Conservation (phyloP, 2,113 vertebrate species). For the Amazona guildingii region DNA sequence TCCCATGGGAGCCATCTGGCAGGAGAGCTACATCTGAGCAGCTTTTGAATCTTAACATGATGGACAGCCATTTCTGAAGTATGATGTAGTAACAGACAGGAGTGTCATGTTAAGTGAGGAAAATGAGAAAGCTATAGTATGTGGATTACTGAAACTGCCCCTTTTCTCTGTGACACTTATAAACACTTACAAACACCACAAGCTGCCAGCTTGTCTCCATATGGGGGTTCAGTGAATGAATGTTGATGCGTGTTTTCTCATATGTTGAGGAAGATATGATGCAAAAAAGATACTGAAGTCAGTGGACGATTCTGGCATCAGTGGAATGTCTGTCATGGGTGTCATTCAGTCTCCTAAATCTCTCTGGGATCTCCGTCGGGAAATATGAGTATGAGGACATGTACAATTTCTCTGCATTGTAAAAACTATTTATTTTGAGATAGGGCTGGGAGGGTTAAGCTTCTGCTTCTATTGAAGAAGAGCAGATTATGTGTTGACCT, state of each 20-base stretch:
- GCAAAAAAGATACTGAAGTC: neutral
- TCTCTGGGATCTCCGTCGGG: neutral
- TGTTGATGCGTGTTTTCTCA: neutral
- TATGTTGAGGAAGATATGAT: neutral
- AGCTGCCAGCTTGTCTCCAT: neutral
- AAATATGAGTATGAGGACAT: neutral
- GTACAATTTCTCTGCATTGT: neutral
- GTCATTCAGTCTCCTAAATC: neutral
- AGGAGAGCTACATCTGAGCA: neutral
- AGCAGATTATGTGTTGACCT: slow-evolving; percentile 39
- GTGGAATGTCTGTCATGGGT: neutral
- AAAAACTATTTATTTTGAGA: neutral
- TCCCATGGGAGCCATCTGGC: neutral
- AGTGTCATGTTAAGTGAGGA: neutral
- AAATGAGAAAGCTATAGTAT: neutral
- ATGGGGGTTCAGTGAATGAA: neutral
- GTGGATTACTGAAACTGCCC: neutral
- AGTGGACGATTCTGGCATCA: neutral
- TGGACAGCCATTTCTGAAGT: neutral
- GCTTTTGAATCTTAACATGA: neutral
- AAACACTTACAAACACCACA: neutral
- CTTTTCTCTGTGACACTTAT: neutral
- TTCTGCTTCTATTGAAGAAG: neutral
- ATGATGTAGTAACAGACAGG: neutral
- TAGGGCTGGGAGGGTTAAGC: neutral